These are phyloP conservation scores for Taurulus bubalis DNA, from an alignment of 2,113 vertebrate genomes.

Conservation along the genomic window DNA sequence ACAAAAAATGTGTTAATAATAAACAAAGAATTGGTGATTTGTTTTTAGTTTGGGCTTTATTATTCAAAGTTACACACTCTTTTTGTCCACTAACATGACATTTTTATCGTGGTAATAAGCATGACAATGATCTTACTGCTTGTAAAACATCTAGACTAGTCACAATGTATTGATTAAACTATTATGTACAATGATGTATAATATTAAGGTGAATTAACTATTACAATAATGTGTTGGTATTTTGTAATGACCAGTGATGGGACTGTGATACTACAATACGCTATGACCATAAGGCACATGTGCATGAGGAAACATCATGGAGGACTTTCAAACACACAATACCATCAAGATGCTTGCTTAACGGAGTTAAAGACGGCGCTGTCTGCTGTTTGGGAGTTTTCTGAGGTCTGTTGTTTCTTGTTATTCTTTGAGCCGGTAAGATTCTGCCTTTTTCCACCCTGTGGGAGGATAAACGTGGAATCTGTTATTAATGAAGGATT, in stretches of 20 bases:
- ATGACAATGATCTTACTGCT: background rate
- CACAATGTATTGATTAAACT: conserved; percentile 10
- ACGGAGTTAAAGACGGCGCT: conserved; percentile 78
- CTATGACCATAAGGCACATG: background rate
- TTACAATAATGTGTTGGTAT: background rate
- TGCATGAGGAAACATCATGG: background rate
- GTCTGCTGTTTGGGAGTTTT: conserved; percentile 54
- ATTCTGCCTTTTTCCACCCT: conserved; percentile 80
- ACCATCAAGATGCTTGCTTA: conserved; percentile 56
- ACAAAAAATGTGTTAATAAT: too few relatives aligned
- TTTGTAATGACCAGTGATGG: background rate
- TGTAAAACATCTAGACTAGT: background rate
- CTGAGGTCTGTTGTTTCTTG: conserved; percentile 39
- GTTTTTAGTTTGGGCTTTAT: too few relatives aligned
- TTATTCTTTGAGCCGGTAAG: conserved; percentile 23
- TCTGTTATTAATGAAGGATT: background rate
- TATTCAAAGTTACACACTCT: background rate
- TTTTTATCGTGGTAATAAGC: background rate
- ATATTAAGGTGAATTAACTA: background rate
- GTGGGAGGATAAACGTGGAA: background rate
- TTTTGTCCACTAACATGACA: background rate
- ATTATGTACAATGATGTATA: background rate
- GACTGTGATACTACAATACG: background rate
- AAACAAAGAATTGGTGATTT: too few relatives aligned
- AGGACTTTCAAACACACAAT: background rate